Evolutionary conservation across 2,888 invertebrate species (phyloP), one percentile per base, ranked within the genome.

Genomic region (Philhelius pedissequus): DNA sequence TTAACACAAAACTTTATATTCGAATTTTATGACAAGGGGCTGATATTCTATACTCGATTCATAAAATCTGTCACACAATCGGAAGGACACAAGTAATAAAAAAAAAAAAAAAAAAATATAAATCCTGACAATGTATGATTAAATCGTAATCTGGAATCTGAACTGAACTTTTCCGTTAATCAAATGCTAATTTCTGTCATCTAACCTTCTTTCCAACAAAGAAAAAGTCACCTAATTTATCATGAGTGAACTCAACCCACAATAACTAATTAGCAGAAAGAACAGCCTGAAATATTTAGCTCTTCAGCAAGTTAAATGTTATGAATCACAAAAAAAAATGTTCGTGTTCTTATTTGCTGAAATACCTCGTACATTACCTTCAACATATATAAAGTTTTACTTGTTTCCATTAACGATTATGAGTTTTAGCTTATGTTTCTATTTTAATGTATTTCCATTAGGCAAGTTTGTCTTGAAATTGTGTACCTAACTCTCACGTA

Each of bases 401-500:
- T 48, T 45, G 38, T 62, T 58, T 38, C 18, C 45, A 48, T 54
- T 75, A 40, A 80, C 45, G 11, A 48, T 81, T 70, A 70, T 64
- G 56, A 50, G 48, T 45, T 62, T 56, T 38, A 45, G 68, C 54
- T 80, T 69, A 68, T 54, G 68, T 62, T 38, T 69, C 38, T 43
- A 70, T 45, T 69, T 64, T 69, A 69, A 80, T 40, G 60, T 32
- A 25, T 45, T 64, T 69, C 69, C 52, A 69, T 80, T 62, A 56
- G 25, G 9, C 18, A 69, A 69, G 60, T 68, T 74, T 18, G 4
- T 58, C 30, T 35, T 22, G 6, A 48, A 52, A 68, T 52, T 30
- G 45, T 52, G 11, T 40, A 40, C 5, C 11, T 6, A 40, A 60
- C n/a, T n/a, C n/a, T n/a, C n/a, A n/a, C 5, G 3, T 40, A 15